phyloP scores from a whole-genome alignment of 2,888 invertebrate genomes.

The Pheosia tremula region DNA sequence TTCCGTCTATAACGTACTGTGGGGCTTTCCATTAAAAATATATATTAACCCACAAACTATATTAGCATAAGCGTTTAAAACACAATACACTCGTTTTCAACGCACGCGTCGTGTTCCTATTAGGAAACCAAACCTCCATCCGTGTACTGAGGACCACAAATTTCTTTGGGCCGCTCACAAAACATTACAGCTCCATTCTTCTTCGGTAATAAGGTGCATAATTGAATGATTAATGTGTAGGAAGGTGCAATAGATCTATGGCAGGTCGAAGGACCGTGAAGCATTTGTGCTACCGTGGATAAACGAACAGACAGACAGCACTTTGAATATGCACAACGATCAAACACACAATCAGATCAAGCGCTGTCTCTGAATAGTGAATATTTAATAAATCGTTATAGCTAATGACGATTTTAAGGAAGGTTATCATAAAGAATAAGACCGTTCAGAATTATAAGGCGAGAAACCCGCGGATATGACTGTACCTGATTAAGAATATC shows the following conservation, averaged over 20 bases:
- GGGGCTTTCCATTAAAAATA: conserved; percentile 59
- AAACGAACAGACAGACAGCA: conserved; percentile 68
- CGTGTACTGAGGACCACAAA: conserved; percentile 49
- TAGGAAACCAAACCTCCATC: conserved; percentile 67
- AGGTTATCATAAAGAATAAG: too few relatives aligned
- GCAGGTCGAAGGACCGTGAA: conserved; percentile 63
- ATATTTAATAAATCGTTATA: conserved; percentile 3
- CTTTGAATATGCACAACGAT: conserved; percentile 66
- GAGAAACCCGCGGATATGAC: too few relatives aligned
- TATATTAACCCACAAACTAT: conserved; percentile 45
- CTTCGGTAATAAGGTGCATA: conserved; percentile 19
- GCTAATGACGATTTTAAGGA: neutral
- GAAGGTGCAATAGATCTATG: conserved; percentile 21
- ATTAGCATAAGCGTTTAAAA: conserved; percentile 67
- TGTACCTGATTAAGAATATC: too few relatives aligned
- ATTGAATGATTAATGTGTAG: conserved; percentile 12
- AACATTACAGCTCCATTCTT: conserved; percentile 6
- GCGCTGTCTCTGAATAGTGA: conserved; percentile 24
- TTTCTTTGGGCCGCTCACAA: conserved; percentile 16
- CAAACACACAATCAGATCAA: conserved; percentile 56
- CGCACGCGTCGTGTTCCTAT: conserved; percentile 71
- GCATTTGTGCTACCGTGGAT: conserved; percentile 74
- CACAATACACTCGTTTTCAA: conserved; percentile 64
- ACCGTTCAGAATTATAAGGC: too few relatives aligned
- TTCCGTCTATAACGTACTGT: conserved; percentile 30